Evolutionary conservation across 2,113 vertebrate genomes (phyloP).

Genomic region (Gila orcuttii): DNA sequence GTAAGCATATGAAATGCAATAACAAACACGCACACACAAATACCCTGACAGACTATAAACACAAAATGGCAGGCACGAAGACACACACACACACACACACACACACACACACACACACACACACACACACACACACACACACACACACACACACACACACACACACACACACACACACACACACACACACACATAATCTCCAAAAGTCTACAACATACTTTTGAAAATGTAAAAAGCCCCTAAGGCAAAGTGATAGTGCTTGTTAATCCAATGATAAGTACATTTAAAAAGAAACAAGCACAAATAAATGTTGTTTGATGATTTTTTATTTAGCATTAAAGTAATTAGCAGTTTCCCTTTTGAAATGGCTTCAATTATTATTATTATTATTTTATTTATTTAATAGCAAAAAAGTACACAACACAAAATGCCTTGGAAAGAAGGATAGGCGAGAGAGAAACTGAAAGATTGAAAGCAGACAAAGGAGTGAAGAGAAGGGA

Average conservation of each 20-base stretch:
- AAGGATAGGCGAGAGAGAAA: neutral
- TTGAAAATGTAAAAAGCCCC: neutral
- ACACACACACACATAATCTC: constrained; percentile 12
- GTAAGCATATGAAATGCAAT: neutral
- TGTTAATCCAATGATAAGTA: neutral
- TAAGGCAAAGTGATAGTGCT: neutral
- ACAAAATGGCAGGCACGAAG: neutral
- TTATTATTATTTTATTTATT: neutral
- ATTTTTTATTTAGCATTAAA: too few species aligned
- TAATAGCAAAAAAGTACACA: neutral
- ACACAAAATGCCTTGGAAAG: neutral
- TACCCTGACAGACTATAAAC: neutral
- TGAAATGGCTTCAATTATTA: neutral
- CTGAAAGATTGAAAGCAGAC: neutral
- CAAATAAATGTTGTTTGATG: neutral
- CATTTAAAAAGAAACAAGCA: neutral
- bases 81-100: constrained; percentile 13
- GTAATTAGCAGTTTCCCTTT: constrained; percentile 18
- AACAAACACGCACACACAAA: constrained; percentile 13
- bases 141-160: too few species aligned
- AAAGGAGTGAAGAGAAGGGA: constrained; percentile 21
- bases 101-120: too few species aligned
- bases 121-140: too few species aligned
- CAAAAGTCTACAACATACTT: neutral
- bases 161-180: too few species aligned